phyloP scores from a whole-genome alignment of 2,888 invertebrate genomes.

The Acleris emargana region DNA sequence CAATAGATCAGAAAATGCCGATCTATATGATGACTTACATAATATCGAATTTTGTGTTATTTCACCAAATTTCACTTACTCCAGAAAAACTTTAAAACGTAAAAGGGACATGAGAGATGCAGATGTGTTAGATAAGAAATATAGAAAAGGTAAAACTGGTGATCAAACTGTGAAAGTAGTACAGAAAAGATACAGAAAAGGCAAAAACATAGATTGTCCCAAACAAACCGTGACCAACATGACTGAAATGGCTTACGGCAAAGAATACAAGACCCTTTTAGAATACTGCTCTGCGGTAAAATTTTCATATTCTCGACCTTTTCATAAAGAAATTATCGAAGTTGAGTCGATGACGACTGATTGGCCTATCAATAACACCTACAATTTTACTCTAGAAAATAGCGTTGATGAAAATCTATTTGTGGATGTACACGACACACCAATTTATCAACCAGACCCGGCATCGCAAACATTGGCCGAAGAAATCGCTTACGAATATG shows the following conservation, averaged over 20 bases:
- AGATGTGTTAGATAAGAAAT: constrained; percentile 39
- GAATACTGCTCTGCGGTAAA: constrained; percentile 68
- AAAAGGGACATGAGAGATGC: constrained; percentile 56
- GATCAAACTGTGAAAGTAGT: constrained; percentile 49
- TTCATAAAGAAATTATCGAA: constrained; percentile 67
- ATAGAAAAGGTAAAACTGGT: constrained; percentile 71
- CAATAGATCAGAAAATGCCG: constrained; percentile 39
- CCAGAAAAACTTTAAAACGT: constrained; percentile 57
- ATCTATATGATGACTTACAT: constrained; percentile 38
- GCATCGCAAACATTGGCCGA: constrained; percentile 60
- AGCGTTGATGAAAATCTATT: constrained; percentile 52
- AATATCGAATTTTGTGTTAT: constrained; percentile 50
- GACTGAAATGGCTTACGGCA: constrained; percentile 54
- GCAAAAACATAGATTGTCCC: constrained; percentile 69
- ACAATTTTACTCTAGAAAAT: constrained; percentile 35
- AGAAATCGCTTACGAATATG: constrained; percentile 59
- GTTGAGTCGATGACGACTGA: constrained; percentile 52
- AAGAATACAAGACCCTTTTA: constrained; percentile 62
- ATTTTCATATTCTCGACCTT: constrained; percentile 69
- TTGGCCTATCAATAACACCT: constrained; percentile 61
- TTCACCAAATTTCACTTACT: constrained; percentile 61
- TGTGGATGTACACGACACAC: constrained; percentile 45
- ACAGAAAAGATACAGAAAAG: constrained; percentile 57
- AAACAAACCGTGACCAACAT: constrained; percentile 53
- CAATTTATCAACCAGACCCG: constrained; percentile 48